Base-by-base conservation (phyloP, 37 sponge, comb jelly and placozoan species). In the Chondrosia reniformis region DNA sequence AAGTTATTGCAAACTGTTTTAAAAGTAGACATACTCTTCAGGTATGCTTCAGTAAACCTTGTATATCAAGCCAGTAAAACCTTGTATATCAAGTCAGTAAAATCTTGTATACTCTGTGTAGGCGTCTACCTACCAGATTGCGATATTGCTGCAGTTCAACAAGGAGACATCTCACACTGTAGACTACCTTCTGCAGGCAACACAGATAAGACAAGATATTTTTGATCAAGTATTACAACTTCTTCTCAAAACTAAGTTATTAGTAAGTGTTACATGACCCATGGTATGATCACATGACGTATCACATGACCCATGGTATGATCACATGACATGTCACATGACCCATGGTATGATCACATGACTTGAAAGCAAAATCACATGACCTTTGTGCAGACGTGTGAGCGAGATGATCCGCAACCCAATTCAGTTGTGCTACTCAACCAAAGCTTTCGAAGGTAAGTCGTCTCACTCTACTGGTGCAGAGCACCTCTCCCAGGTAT, bases 71-170 rank as follows among this genome's bases (percentile, higher is more conserved):
- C 27, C 52, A 19, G 52, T 10, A 17, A 49, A 17, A 49, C 54
- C 12, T 17, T 49, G 54, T 17, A 19, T 12, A 19, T 17, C 54
- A 12, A 49, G 12, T 49, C 15, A 49, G 54, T 19, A 17, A 19
- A 12, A 12, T 49, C 54, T 17, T 17, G 17, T 49, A 19, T 39
- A 12, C 41, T 69, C 44, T 36, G 19, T 73, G 24, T 40, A 93
- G 91, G 87, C 84, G 2, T 93, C 95, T n/a, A 99, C 94, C 17
- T 99, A 88, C 74, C 99, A 99, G 76, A 96, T 96, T 89, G 86
- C 93, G 10, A 67, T 99, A 0, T 80, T 99, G 32, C 76, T 99
- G 44, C 89, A 89, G 63, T 99, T 84, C 79, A 99, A 99, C 58
- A 44, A 69, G 3, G 49, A 64, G 46, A 78, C 52, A 1, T 45